phyloP scores from a whole-genome alignment of 2,888 invertebrate genomes.

The Drosophila pseudotakahashii region DNA sequence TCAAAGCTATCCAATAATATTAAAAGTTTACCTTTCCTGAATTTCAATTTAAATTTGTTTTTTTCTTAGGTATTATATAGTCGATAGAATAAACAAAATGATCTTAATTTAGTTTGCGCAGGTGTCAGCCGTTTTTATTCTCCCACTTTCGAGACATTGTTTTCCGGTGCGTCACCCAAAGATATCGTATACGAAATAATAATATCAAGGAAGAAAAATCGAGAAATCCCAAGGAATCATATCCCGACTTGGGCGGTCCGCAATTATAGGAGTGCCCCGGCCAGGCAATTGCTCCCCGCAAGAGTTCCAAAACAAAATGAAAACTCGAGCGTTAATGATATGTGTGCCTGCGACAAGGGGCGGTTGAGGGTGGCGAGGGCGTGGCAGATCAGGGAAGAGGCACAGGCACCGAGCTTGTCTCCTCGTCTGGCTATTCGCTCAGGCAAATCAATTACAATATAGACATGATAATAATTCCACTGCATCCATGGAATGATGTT shows the following conservation, averaged over 20 bases:
- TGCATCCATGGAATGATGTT: conserved; percentile 16
- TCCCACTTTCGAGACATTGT: conserved; percentile 10
- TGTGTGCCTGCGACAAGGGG: neutral
- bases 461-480: conserved; percentile 55
- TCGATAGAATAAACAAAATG: neutral
- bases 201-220: neutral
- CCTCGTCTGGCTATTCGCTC: conserved; percentile 29
- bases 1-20: neutral
- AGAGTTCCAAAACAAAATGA: neutral
- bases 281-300: conserved; percentile 16
- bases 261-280: conserved; percentile 26
- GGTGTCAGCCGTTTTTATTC: conserved; percentile 27
- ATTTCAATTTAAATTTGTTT: too few species aligned
- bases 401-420: conserved; percentile 8
- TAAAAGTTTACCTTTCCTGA: too few species aligned
- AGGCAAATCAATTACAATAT: conserved; percentile 77
- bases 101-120: neutral
- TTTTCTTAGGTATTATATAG: neutral
- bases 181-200: neutral
- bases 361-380: neutral
- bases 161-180: conserved; percentile 50
- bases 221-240: conserved; percentile 12
- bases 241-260: conserved; percentile 23
- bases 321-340: conserved; percentile 9
- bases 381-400: conserved; percentile 23